Evolutionary conservation across 2,797 vertebrate species (phyloP).

Genomic region (Micropoecilia bifurca): DNA sequence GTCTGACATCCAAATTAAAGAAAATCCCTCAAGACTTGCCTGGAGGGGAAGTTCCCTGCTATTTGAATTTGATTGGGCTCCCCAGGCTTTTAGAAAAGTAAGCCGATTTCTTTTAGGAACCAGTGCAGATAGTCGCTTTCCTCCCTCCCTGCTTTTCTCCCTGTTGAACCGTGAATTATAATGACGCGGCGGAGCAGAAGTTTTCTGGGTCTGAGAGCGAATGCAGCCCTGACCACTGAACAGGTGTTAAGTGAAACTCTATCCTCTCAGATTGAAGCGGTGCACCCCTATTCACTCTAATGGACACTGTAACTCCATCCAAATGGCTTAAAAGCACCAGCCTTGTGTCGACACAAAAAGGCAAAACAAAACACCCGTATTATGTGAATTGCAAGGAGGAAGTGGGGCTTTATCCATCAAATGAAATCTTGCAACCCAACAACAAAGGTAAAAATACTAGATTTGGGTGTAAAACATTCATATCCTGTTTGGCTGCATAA

Average conservation of each 20-base stretch:
- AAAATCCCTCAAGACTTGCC: slow-evolving; percentile 73
- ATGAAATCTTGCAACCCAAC: background rate
- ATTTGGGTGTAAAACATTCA: background rate
- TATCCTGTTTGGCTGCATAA: background rate
- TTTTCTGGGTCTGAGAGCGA: slow-evolving; percentile 42
- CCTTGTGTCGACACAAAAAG: slow-evolving; percentile 60
- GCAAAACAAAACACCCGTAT: slow-evolving; percentile 53
- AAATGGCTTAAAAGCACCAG: slow-evolving; percentile 62
- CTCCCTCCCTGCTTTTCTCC: slow-evolving; percentile 46
- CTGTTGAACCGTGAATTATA: slow-evolving; percentile 65
- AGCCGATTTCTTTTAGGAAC: slow-evolving; percentile 79
- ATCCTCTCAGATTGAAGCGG: slow-evolving; percentile 28
- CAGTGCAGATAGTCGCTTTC: slow-evolving; percentile 60
- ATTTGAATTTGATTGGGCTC: slow-evolving; percentile 80
- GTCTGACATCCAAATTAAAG: slow-evolving; percentile 77
- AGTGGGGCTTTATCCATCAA: background rate
- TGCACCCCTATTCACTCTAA: slow-evolving; percentile 39
- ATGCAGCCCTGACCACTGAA: slow-evolving; percentile 36
- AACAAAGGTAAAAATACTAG: background rate
- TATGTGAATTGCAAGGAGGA: background rate
- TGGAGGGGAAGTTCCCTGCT: slow-evolving; percentile 67
- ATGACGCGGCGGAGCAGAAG: slow-evolving; percentile 58
- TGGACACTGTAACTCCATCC: slow-evolving; percentile 48
- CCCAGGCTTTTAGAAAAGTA: slow-evolving; percentile 73
- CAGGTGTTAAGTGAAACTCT: slow-evolving; percentile 72